Conservation (phyloP, 2,888 invertebrate species). For the Caenorhabditis doughertyi region DNA sequence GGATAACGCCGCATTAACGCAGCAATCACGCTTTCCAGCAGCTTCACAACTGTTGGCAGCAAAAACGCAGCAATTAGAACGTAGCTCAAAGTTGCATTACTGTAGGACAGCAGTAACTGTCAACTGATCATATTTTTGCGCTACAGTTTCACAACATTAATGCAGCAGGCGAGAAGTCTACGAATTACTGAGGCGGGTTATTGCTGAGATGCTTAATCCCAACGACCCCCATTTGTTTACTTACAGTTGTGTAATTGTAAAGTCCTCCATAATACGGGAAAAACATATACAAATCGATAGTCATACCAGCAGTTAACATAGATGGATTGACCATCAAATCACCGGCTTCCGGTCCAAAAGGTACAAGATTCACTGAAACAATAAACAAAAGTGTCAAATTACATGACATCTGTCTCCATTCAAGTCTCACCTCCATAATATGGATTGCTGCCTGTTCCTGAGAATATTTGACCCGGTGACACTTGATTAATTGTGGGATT, state of each 20-base stretch:
- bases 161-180: no score
- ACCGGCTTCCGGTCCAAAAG: constrained; percentile 81
- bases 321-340: constrained; percentile 80
- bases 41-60: no score
- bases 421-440: constrained; percentile 78
- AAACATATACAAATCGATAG: constrained; percentile 81
- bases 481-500: constrained; percentile 67
- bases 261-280: constrained; percentile 82
- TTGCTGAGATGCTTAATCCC: no score
- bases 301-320: constrained; percentile 80
- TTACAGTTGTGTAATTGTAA: constrained; percentile 82
- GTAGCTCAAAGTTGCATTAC: no score
- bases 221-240: no score
- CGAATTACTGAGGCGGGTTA: no score
- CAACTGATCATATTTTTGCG: no score
- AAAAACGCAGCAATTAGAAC: no score
- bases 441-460: constrained; percentile 78
- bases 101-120: no score
- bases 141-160: no score
- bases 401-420: constrained; percentile 23
- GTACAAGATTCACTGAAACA: constrained; percentile 77
- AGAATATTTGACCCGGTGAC: constrained; percentile 71
- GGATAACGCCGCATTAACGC: no score
- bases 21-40: no score
- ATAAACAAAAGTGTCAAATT: constrained; percentile 42